Evolutionary conservation across 2,797 vertebrate species (phyloP), one percentile per base, ranked within the genome.

Genomic region (Masticophis lateralis): DNA sequence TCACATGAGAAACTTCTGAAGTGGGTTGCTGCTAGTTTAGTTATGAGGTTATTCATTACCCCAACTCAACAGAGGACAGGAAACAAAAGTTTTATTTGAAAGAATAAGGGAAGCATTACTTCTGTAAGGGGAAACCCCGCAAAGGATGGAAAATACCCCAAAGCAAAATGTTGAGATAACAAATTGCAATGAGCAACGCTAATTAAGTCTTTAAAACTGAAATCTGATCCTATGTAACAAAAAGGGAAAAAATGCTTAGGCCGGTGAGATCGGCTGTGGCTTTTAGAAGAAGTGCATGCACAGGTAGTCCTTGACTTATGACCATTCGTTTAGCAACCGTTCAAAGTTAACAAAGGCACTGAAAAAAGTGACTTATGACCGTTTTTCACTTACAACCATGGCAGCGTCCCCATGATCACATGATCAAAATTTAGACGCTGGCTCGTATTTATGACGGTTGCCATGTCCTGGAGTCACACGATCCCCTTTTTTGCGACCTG

Each of bases 401-500:
- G 13, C 66, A 66, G 61, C 12, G 11, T 66, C 28, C 61, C 61
- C 28, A 16, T 32, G 5, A 6, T 66, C 63, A 14, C 0, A 5
- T 14, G 63, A 8, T 32, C 13, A 69, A 69, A 69, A 69, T 16
- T 69, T 2, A 16, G 66, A 18, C 0, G 2, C 14, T 32, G 6
- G 16, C 66, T 32, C 14, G 2, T 32, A 69, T 32, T 69, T 69
- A 32, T 32, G n/a, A 69, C 66, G 5, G 66, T 32, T 32, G 66
- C n/a, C 3, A 14, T 18, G 6, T 18, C n/a, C 14, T 0, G 6
- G 66, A n/a, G n/a, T n/a, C 63, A 2, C 1, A 5, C 0, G 13
- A 32, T 69, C 66, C n/a, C n/a, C 66, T n/a, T 14, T 69, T 69
- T 69, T 32, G 5, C 1, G 14, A 18, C 66, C 66, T 32, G 18